Base-by-base conservation (phyloP, 2,113 vertebrate genomes). In the Triplophysa dalaica region DNA sequence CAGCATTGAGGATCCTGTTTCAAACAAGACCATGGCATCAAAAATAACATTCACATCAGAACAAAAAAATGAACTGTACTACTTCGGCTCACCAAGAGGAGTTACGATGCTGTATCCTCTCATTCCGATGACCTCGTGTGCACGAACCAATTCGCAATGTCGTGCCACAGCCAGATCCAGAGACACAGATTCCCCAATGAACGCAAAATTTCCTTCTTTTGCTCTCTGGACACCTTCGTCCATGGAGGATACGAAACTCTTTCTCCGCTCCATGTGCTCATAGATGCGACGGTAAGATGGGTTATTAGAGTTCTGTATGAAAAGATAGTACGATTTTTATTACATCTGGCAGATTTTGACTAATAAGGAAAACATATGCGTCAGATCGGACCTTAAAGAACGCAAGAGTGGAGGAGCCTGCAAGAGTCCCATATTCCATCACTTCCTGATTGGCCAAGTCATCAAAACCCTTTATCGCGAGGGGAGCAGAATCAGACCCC, bases 131-230 rank as follows among this genome's bases (percentile, higher is more conserved):
- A 96, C 89, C 69, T 95, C 94, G 0, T 94, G 93, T 1, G 88
- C 89, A 29, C 94, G 83, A 83, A 94, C 86, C 78, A 97, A 87
- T 41, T 95, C 93, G 87, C 95, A 97, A 82, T 96, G 90, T 9
- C 90, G 89, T 0, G 95, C 94, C 0, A 91, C 92, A 0, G 93
- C 93, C 24, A 95, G 88, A 84, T 97, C 95, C 62, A 95, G 88
- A 0, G 94, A 95, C 56, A 95, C 92, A 0, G 95, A 95, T 86
- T 97, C 95, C 0, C 95, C 95, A 0, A 97, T 95, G 77, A 96
- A 95, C 79, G 94, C 95, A 0, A 90, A 97, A 85, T 92, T 92
- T 0, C 93, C 94, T 4, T 94, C 91, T 86, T 90, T 91, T 17
- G 93, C 93, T 0, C 90, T 91, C 3, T 86, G 91, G 13, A 95